These are phyloP conservation scores for Manis javanica DNA, from an alignment of 2,797 vertebrate genomes.

Conservation along the genomic window DNA sequence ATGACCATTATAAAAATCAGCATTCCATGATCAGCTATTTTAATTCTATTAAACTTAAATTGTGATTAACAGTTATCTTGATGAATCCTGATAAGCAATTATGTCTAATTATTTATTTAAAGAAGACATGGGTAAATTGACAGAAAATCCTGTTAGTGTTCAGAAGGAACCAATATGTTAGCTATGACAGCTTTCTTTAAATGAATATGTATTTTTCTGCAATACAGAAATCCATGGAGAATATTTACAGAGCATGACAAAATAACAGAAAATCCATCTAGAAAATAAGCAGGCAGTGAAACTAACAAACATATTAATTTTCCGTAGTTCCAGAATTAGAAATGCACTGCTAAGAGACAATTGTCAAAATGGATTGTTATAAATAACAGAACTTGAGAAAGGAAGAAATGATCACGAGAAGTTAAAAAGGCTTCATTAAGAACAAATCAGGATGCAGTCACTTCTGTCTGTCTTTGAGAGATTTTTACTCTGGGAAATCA, in stretches of 20 bases:
- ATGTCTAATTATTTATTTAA: not conserved
- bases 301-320: not conserved
- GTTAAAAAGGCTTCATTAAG: not conserved
- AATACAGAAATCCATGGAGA: not conserved
- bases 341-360: not conserved
- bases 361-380: not conserved
- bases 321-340: not conserved
- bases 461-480: not conserved
- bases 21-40: not conserved
- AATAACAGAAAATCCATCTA: not conserved
- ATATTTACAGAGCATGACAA: not conserved
- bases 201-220: not conserved
- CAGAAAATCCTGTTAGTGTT: not conserved
- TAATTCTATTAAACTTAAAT: not conserved
- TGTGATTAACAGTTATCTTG: not conserved
- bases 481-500: not conserved
- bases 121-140: not conserved
- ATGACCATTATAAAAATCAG: not conserved
- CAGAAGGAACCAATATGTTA: not conserved
- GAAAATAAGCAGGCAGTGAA: constrained; percentile 15
- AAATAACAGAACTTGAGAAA: not conserved
- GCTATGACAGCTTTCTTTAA: not conserved
- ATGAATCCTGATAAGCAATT: not conserved
- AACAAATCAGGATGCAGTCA: not conserved
- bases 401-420: not conserved